phyloP scores from a whole-genome alignment of 1,140 invertebrate genomes.

The Meloidogyne chitwoodi region DNA sequence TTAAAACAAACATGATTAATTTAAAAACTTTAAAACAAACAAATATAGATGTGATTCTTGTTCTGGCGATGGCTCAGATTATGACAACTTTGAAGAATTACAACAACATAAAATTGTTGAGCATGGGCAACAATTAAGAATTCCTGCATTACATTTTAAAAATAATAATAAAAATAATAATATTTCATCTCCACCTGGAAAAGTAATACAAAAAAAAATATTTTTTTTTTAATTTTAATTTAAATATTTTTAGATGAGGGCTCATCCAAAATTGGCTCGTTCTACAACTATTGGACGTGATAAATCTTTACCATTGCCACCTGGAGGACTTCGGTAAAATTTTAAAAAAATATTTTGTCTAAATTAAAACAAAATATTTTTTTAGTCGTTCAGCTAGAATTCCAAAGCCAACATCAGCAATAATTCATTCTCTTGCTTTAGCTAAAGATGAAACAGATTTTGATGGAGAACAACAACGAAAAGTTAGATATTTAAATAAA shows the following conservation, averaged over 20 bases:
- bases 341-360: background rate
- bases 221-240: background rate
- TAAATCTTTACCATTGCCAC: background rate
- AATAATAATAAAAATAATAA: background rate
- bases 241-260: background rate
- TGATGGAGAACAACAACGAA: background rate
- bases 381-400: conserved; percentile 15
- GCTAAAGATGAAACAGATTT: background rate
- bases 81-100: background rate
- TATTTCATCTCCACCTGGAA: background rate
- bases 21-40: background rate
- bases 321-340: background rate
- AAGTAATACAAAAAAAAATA: background rate
- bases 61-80: background rate
- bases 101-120: background rate
- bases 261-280: background rate
- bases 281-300: background rate
- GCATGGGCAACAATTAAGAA: background rate
- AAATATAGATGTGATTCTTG: background rate
- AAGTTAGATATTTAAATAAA: background rate
- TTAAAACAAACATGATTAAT: too few species aligned
- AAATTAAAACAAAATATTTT: background rate
- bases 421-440: conserved; percentile 3
- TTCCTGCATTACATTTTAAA: background rate
- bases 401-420: conserved; percentile 5